Base-by-base conservation (phyloP, 2,888 invertebrate species). In the Ferrisia virgata region DNA sequence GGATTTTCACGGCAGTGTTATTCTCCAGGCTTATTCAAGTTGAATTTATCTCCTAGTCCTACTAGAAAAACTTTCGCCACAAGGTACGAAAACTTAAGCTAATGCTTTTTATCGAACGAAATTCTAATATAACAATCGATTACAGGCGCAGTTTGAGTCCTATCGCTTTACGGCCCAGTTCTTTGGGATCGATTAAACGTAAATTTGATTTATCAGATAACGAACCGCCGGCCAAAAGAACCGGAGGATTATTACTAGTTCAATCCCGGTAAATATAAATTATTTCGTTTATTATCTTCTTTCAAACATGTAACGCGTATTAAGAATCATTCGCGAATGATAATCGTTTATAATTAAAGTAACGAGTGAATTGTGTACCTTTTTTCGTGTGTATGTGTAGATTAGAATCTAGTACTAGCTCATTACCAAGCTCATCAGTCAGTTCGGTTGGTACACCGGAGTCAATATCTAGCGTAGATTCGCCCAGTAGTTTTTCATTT, bases 111-210 rank as follows among this genome's bases (percentile, higher is more conserved):
- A n/a, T n/a, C n/a, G n/a, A n/a, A n/a, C n/a, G n/a, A n/a, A n/a
- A n/a, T n/a, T n/a, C n/a, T n/a, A n/a, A n/a, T n/a, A n/a, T n/a
- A n/a, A n/a, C n/a, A n/a, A n/a, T n/a, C n/a, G 9, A 25, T 47
- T 84, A 33, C 31, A 90, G 90, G 86, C 93, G 95, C 85, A 96
- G 96, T 87, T 92, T 96, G 87, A 96, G 96, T 86, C 97, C 97
- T 0, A 96, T 96, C 87, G 93, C 95, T 13, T 92, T 95, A 89
- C 91, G 96, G 84, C 94, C 95, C 18, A 93, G 94, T 79, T 91
- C 92, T 85, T 90, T 94, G 87, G 93, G 93, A 79, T 93, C 93
- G 0, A 91, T 91, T 85, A 93, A 94, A 88, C 86, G 88, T 28
- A 88, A 88, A 86, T 88, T 87, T 86, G 89, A 88, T 84, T 86